Evolutionary conservation across 2,113 vertebrate species (phyloP), one percentile per base, ranked within the genome.

Genomic region (Aegotheles bennettii): DNA sequence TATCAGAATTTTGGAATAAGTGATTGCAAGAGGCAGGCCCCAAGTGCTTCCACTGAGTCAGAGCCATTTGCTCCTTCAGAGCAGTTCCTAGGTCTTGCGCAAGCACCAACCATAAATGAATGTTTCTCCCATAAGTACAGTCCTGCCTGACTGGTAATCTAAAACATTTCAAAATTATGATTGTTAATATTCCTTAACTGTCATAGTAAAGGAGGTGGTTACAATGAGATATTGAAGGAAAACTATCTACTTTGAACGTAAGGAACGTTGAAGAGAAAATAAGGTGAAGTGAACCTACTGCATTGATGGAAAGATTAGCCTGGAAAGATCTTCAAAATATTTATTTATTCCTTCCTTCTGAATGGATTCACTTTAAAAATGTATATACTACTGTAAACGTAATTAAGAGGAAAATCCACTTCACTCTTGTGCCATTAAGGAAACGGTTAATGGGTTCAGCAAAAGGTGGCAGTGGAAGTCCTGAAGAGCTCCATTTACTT

Each of bases 371-470:
- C 86, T 90, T 90, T 16, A 75, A 90, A 96, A 96, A 42, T 73
- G 45, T 79, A 70, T 73, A 75, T 75, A 43, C 33, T 84, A 88
- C 24, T 60, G n/a, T 84, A 68, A 64, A 93, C 92, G 71, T 90
- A 92, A 82, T 73, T 59, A 82, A 47, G 80, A 95, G 81, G 90
- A 95, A 93, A 95, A 97, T 94, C 92, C 92, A 95, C 95, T 97
- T 97, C 93, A 95, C 73, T 95, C 65, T 60, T 65, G 71, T 97
- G 90, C 90, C 79, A 96, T 94, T 95, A 94, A 97, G 96, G 97
- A 96, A 96, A 97, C 10, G 3, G 93, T 84, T 92, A 96, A 87
- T 50, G 36, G 74, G 90, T 94, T 92, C 83, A 91, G 90, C 83
- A 89, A 93, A 95, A 95, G 78, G 92, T 83, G 78, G 94, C 81